phyloP scores from a whole-genome alignment of 2,113 vertebrate genomes.

The Lophura nycthemera region DNA sequence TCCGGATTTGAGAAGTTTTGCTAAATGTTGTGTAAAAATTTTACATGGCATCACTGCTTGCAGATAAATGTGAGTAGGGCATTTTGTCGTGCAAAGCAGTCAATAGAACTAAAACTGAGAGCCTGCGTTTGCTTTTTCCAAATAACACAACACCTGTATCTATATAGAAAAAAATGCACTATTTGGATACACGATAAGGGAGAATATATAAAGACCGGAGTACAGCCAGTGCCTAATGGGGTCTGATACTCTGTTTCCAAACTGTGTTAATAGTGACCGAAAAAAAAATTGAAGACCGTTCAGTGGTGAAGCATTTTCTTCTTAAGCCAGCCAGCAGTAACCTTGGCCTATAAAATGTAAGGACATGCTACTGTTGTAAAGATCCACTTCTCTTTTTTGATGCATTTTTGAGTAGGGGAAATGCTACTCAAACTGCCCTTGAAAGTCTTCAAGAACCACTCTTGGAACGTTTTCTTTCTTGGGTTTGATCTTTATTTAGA shows the following conservation, averaged over 20 bases:
- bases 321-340: not conserved
- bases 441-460: not conserved
- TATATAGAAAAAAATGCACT: not conserved
- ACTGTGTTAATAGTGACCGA: not conserved
- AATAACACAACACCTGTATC: not conserved
- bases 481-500: not conserved
- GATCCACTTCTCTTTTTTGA: conserved; percentile 1
- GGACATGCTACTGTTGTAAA: not conserved
- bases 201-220: not conserved
- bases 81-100: not conserved
- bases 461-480: conserved; percentile 1
- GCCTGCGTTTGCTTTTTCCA: not conserved
- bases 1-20: not conserved
- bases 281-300: not conserved
- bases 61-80: not conserved
- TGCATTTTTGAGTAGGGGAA: conserved; percentile 16
- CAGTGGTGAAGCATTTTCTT: not conserved
- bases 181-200: not conserved
- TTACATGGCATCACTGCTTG: not conserved
- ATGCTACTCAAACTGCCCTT: conserved; percentile 7
- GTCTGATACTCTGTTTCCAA: not conserved
- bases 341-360: not conserved
- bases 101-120: not conserved
- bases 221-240: not conserved
- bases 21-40: not conserved